Percentiles rank a stretch among this genome's conserved stretches.
Conservation (phyloP, 2,888 invertebrate genomes). For the Dynastes maya region DNA sequence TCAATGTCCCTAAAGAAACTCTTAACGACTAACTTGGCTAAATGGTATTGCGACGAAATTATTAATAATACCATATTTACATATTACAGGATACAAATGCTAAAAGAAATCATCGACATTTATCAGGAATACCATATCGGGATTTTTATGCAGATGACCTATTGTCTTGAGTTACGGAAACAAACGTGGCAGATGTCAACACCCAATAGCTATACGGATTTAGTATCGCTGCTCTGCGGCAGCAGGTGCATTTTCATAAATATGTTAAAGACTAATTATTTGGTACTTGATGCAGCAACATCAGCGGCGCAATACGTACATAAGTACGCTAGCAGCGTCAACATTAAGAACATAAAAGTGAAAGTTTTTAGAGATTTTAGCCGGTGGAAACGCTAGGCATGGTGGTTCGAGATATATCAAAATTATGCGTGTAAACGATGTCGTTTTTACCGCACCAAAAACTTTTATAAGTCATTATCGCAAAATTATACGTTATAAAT, state of each 20-base stretch:
- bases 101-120: conserved; percentile 1
- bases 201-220: conserved; percentile 47
- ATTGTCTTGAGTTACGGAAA: conserved; percentile 49
- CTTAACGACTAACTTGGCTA: too few relatives aligned
- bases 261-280: conserved; percentile 51
- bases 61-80: too few relatives aligned
- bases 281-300: conserved; percentile 46
- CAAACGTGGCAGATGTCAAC: conserved; percentile 54
- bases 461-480: conserved; percentile 54
- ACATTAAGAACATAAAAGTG: conserved; percentile 54
- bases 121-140: conserved; percentile 24
- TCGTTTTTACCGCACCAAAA: conserved; percentile 45
- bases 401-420: conserved; percentile 21
- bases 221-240: conserved; percentile 42
- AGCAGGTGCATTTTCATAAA: conserved; percentile 54
- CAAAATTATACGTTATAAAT: conserved; percentile 55
- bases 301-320: conserved; percentile 23
- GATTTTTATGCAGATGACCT: conserved; percentile 52
- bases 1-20: too few relatives aligned
- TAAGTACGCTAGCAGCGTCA: neutral
- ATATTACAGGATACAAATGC: neutral
- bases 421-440: conserved; percentile 51
- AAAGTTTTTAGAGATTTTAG: conserved; percentile 51
- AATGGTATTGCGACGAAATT: too few relatives aligned
- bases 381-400: conserved; percentile 23